Evolutionary conservation across 2,888 invertebrate genomes (phyloP), one percentile per base, ranked within the genome.

Genomic region (Latrodectus hesperus): DNA sequence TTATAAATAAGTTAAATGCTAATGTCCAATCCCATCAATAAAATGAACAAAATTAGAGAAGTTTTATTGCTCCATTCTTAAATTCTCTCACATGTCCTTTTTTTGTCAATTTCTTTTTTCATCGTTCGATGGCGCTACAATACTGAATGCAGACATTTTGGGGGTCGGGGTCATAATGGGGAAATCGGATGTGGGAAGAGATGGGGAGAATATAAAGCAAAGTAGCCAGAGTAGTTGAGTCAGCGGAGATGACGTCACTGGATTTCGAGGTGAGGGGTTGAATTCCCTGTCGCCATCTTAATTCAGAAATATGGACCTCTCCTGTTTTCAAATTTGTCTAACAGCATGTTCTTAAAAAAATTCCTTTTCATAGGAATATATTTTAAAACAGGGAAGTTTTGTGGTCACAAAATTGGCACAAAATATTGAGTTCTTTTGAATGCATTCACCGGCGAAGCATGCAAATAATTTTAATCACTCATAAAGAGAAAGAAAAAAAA

Each of bases 61-160:
- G 14, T 60, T 60, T 12, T 60, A 38, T 38, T 38, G 38, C 38
- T 38, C 38, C 4, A 38, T 38, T 38, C 38, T 38, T 38, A 60
- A 22, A 8, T 60, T 22, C 22, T 22, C 12, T 74, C 70, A 14
- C n/a, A 52, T 52, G 22, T n/a, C 17, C 49, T n/a, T 53, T 22
- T 26, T 49, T 14, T 26, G 38, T 38, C 77, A 81, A 77, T 81
- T 82, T 65, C 81, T 81, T 87, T 87, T 76, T 81, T 77, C 38
- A 87, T 81, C 86, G 77, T 53, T 67, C 68, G 86, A 87, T 87
- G 86, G 86, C 86, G 86, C 86, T 87, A 81, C 86, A 55, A 87
- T 87, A 87, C 86, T 73, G 86, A 80, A 51, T 77, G 73, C 64
- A 51, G 72, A 71, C 77, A 80, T 72, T 49, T 67, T 38, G 10